A percentile compares a stretch with the other conserved stretches of the same genome.
Conservation (phyloP, 1,140 invertebrate species). For the Drosophila cardini region DNA sequence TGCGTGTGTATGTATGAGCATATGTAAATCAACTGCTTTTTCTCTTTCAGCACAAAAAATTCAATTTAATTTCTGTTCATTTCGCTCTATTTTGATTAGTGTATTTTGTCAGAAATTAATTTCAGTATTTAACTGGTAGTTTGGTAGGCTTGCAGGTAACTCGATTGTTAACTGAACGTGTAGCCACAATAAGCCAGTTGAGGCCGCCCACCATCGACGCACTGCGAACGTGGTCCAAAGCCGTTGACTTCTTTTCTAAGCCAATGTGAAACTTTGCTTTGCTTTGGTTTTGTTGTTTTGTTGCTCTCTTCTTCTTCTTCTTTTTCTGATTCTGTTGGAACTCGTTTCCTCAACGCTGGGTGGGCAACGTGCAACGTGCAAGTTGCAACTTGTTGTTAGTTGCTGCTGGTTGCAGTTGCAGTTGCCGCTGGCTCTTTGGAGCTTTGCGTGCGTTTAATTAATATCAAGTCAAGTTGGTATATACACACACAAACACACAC, state of each 20-base stretch:
- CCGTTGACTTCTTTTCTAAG: conserved; percentile 56
- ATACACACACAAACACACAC: conserved; percentile 13
- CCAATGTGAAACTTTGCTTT: conserved; percentile 4
- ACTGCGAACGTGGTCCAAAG: conserved; percentile 20
- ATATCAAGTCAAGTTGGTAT: conserved; percentile 66
- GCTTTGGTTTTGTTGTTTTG: conserved; percentile 22
- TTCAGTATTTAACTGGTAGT: conserved; percentile 14
- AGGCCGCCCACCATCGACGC: conserved; percentile 48
- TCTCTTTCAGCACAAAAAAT: not conserved
- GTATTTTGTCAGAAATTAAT: conserved; percentile 34
- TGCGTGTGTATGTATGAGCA: not conserved
- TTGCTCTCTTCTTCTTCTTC: too few species aligned
- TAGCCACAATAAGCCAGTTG: conserved; percentile 3
- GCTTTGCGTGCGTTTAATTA: conserved; percentile 77
- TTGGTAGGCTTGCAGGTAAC: conserved; percentile 16
- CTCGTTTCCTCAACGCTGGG: conserved; percentile 64
- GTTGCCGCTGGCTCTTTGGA: conserved; percentile 46
- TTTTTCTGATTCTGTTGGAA: conserved; percentile 52
- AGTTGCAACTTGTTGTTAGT: conserved; percentile 21
- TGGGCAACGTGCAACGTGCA: conserved; percentile 59
- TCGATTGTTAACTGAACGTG: conserved; percentile 15
- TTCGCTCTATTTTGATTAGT: conserved; percentile 21
- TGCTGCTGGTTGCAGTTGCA: conserved; percentile 14
- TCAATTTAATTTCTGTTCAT: conserved; percentile 5
- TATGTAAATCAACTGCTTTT: not conserved